Evolutionary conservation across 2,113 vertebrate genomes (phyloP), one percentile per base, ranked within the genome.

Genomic region (Uria lomvia): DNA sequence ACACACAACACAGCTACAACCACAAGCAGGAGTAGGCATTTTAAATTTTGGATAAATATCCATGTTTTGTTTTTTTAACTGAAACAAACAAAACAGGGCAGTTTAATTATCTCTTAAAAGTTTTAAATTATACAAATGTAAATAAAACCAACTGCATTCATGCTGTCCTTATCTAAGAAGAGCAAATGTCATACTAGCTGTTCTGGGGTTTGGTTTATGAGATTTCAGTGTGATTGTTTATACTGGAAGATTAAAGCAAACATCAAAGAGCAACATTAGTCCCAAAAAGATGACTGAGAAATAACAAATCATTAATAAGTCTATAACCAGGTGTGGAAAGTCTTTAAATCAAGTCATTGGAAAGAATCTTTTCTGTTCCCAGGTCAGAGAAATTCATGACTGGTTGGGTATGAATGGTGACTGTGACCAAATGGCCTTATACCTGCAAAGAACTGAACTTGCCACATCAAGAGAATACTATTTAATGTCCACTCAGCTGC

Each of bases 241-340:
- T 40, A 77, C 9, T 82, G 63, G 24, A 94, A 91, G 79, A 83
- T 90, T 87, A 95, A 96, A 95, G 52, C 73, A 91, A 92, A 83
- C 71, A 81, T 95, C 81, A 75, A 90, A 95, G 32, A 66, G 26
- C 42, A 87, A 59, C 67, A 60, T 81, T 50, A 62, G 65, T 43
- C 42, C 52, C n/a, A 3, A 74, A 78, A 92, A 89, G 27, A 81
- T 24, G 72, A 65, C 38, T 18, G 32, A 84, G 15, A 86, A 88
- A 82, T 49, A 73, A 50, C 3, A 59, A 50, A 79, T 42, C 12
- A 63, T 86, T 78, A 42, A 4, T 34, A 92, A 49, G 15, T 50
- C 36, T 81, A 43, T n/a, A 91, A 65, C 27, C 53, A 89, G n/a
- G 24, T 77, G n/a, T 63, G 21, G 30, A 49, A 93, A 79, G 20